phyloP scores from a whole-genome alignment of 2,888 invertebrate species.

The Tachina lurida region DNA sequence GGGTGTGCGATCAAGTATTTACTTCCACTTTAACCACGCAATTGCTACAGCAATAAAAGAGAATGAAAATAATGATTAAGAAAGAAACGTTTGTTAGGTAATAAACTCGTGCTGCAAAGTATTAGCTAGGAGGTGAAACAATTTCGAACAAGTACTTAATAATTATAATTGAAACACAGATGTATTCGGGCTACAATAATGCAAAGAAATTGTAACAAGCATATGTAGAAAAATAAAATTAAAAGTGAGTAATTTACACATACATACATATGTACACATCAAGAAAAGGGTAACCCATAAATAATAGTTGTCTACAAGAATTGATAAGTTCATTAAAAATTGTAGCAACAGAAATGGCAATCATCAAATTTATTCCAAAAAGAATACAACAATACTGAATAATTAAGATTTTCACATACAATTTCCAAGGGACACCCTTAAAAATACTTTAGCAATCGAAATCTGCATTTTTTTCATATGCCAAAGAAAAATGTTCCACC shows the following conservation, averaged over 20 bases:
- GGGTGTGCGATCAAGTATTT: constrained; percentile 74
- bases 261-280: constrained; percentile 23
- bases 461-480: neutral
- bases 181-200: constrained; percentile 37
- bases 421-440: constrained; percentile 7
- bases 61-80: constrained; percentile 24
- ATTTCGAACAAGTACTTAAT: constrained; percentile 60
- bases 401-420: neutral
- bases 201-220: constrained; percentile 40
- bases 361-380: neutral
- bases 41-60: constrained; percentile 55
- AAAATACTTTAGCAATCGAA: neutral
- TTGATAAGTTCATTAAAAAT: neutral
- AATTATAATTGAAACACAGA: constrained; percentile 63
- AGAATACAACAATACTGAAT: neutral
- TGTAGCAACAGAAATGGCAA: neutral
- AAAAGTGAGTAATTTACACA: constrained; percentile 66
- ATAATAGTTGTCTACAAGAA: neutral
- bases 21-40: constrained; percentile 66
- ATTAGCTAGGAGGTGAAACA: constrained; percentile 64
- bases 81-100: constrained; percentile 51
- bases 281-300: constrained; percentile 9
- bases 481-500: constrained; percentile 45
- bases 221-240: constrained; percentile 31
- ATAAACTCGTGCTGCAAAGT: constrained; percentile 70